Percentiles rank a stretch among this genome's conserved stretches.
phyloP scores from a whole-genome alignment of 2,797 vertebrate species.

The Toxotes lorentzi region DNA sequence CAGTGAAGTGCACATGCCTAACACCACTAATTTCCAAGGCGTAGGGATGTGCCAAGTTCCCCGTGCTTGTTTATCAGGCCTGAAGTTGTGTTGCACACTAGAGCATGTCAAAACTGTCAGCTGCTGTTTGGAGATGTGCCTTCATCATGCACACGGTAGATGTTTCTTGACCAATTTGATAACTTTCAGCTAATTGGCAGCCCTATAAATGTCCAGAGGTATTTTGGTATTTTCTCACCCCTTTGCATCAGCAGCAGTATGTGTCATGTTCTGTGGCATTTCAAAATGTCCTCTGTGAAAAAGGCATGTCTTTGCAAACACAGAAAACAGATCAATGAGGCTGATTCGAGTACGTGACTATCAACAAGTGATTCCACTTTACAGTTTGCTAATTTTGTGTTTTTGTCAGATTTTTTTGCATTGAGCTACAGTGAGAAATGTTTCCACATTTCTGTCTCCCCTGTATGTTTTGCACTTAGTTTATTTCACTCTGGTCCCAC shows the following conservation, averaged over 20 bases:
- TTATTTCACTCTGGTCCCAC: background rate
- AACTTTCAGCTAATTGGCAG: constrained; percentile 44
- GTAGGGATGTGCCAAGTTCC: constrained; percentile 22
- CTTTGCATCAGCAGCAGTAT: constrained; percentile 11
- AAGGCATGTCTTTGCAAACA: background rate
- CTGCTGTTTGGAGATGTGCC: constrained; percentile 28
- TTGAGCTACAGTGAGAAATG: background rate
- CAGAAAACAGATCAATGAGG: background rate
- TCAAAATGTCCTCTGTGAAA: background rate
- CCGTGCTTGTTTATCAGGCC: constrained; percentile 31
- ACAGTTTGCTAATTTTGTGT: background rate
- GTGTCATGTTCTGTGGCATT: background rate
- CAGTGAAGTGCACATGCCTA: constrained; percentile 28
- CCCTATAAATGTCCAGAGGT: constrained; percentile 16
- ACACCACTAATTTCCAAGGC: constrained; percentile 28
- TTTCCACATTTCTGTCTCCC: background rate
- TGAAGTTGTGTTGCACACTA: constrained; percentile 10
- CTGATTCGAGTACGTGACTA: background rate
- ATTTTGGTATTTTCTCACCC: constrained; percentile 10
- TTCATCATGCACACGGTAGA: constrained; percentile 19
- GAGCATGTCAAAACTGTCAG: constrained; percentile 49
- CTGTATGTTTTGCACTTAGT: background rate
- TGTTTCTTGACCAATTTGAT: constrained; percentile 14
- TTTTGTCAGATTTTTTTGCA: background rate
- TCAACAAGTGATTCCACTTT: background rate